Base-by-base conservation (phyloP, 2,888 invertebrate species). In the Caenorhabditis japonica region DNA sequence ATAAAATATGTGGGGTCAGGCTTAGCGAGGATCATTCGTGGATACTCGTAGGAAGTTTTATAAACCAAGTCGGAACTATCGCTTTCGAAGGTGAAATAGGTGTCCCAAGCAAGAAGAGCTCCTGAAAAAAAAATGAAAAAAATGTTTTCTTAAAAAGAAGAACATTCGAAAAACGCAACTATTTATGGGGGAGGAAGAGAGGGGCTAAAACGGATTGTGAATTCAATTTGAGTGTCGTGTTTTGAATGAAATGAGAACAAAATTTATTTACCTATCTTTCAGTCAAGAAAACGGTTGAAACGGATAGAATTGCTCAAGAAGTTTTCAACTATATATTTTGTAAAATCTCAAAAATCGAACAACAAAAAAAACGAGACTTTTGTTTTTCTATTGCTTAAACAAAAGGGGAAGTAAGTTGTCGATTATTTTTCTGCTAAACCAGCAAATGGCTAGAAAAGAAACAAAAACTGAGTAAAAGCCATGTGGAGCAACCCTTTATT, bases 61-160 rank as follows among this genome's bases (percentile, higher is more conserved):
- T 52, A 73, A 30, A 77, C 73, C 38, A 66, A 47, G 12, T 73
- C 73, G 10, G 56, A 44, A 12, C 55, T 64, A 46, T 72, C 56
- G 34, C 58, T 36, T 15, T 75, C 73, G 2, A 71, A 52, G n/a
- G 75, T 68, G 71, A 79, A 79, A 34, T 75, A 79, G 17, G 79
- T 79, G 49, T 79, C 76, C 76, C 76, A 79, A 10, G 76, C 79
- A 33, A 79, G 69, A 21, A 79, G 73, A 44, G 73, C 72, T 23
- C 79, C 77, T 77, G 64, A 64, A 71, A 68, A 43, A 36, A 56
- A 34, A 51, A 39, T n/a, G n/a, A n/a, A n/a, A n/a, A n/a, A 30
- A 30, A 30, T 5, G 30, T 30, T 30, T 30, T 30, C 7, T 5
- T 10, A 30, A n/a, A n/a, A n/a, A n/a, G n/a, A n/a, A n/a, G n/a